Evolutionary conservation across 2,888 invertebrate species (phyloP).

Genomic region (Hesperia comma): DNA sequence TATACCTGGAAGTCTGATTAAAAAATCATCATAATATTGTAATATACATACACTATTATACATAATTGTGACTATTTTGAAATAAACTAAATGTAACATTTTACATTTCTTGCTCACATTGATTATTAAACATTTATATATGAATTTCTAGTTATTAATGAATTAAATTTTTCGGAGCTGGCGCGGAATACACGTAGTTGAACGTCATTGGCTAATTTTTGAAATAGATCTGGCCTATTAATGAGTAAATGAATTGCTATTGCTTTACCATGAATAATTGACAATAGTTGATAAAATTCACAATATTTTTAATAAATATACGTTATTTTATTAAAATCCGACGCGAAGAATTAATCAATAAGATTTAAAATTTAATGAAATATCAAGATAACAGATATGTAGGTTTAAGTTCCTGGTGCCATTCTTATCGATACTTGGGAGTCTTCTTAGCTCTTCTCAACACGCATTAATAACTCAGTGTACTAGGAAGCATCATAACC

Average conservation of each 20-base stretch:
- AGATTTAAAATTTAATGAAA: too few species aligned
- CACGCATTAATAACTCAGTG: too few species aligned
- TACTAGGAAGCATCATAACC: too few species aligned
- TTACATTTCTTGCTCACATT: slow-evolving; percentile 1
- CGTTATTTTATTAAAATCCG: too few species aligned
- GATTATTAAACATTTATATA: background rate
- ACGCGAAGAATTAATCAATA: too few species aligned
- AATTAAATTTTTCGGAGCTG: background rate
- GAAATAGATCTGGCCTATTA: background rate
- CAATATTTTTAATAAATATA: too few species aligned
- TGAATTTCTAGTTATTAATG: background rate
- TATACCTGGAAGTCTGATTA: slow-evolving; percentile 1
- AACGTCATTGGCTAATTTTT: too few species aligned
- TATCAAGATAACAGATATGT: too few species aligned
- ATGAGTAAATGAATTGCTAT: background rate
- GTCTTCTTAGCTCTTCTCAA: too few species aligned
- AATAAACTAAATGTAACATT: background rate
- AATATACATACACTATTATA: background rate
- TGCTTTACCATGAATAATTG: background rate
- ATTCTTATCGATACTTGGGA: too few species aligned
- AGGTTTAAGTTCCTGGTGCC: too few species aligned
- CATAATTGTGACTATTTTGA: background rate
- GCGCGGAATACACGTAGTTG: too few species aligned
- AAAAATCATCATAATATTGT: background rate
- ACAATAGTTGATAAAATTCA: background rate